Conservation (phyloP, 2,113 vertebrate genomes). For the Platysternon megacephalum region DNA sequence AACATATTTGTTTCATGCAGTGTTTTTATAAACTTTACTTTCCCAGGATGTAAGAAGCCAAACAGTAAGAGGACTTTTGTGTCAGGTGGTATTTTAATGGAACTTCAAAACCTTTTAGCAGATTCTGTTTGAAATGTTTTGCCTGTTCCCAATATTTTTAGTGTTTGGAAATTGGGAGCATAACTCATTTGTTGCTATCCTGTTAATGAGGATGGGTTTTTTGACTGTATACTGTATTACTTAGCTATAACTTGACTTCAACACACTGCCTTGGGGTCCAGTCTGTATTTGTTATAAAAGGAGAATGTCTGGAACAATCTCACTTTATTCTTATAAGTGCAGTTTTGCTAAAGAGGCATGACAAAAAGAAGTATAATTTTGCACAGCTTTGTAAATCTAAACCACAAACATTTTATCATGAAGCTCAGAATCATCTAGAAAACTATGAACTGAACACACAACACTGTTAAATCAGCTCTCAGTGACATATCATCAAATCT, state of each 20-base stretch:
- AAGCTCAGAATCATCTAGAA: slow-evolving; percentile 48
- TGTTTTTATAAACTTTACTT: slow-evolving; percentile 31
- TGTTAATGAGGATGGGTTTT: slow-evolving; percentile 51
- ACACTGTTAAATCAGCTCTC: background rate
- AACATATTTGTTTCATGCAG: background rate
- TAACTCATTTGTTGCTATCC: slow-evolving; percentile 49
- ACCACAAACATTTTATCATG: slow-evolving; percentile 40
- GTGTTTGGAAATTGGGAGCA: slow-evolving; percentile 33
- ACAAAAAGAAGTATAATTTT: slow-evolving; percentile 60
- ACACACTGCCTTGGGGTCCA: slow-evolving; percentile 30
- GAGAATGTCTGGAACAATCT: slow-evolving; percentile 71
- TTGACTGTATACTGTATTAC: slow-evolving; percentile 43
- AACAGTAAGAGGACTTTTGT: slow-evolving; percentile 37
- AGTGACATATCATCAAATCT: background rate
- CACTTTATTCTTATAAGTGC: slow-evolving; percentile 68
- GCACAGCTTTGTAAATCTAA: slow-evolving; percentile 71
- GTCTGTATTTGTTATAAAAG: slow-evolving; percentile 55
- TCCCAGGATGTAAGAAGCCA: slow-evolving; percentile 24
- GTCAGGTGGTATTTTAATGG: slow-evolving; percentile 38
- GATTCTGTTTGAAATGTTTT: slow-evolving; percentile 35
- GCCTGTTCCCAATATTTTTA: slow-evolving; percentile 55
- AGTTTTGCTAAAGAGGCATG: slow-evolving; percentile 65
- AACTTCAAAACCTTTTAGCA: slow-evolving; percentile 35
- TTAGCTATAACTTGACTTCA: slow-evolving; percentile 50
- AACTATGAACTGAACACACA: slow-evolving; percentile 24